Conservation (phyloP, 2,797 vertebrate species). For the Chelon labrosus region DNA sequence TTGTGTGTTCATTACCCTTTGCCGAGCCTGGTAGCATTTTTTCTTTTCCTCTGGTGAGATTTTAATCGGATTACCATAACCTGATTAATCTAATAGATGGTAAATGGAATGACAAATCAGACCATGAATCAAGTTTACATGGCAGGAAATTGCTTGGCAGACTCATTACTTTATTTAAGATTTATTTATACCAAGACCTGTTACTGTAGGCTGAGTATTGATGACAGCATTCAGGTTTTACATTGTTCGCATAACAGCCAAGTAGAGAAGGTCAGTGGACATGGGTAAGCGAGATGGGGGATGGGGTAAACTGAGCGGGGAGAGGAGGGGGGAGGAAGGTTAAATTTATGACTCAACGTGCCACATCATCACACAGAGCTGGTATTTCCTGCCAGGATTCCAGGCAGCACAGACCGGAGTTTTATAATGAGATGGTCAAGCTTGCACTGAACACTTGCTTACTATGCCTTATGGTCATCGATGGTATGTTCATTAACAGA, state of each 20-base stretch:
- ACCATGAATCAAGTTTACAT: constrained; percentile 73
- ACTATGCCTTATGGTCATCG: too few species aligned
- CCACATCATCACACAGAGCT: constrained; percentile 81
- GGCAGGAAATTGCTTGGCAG: constrained; percentile 60
- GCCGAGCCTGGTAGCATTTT: constrained; percentile 39
- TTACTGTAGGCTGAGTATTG: not conserved
- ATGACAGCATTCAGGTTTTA: not conserved
- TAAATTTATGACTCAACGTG: constrained; percentile 79
- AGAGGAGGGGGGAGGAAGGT: constrained; percentile 44
- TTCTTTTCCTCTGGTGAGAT: constrained; percentile 46
- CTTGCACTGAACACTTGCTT: constrained; percentile 27
- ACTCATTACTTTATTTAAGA: too few species aligned
- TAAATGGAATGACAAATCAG: constrained; percentile 50
- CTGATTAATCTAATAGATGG: constrained; percentile 77
- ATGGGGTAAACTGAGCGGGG: constrained; percentile 21
- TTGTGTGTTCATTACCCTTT: constrained; percentile 38
- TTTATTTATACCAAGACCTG: not conserved
- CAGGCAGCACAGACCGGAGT: constrained; percentile 57
- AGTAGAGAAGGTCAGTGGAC: constrained; percentile 12
- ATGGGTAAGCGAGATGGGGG: constrained; percentile 20
- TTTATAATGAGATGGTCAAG: constrained; percentile 73
- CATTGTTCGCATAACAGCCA: not conserved
- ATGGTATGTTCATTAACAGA: too few species aligned
- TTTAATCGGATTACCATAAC: constrained; percentile 77
- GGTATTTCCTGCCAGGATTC: constrained; percentile 79